Evolutionary conservation across 2,113 vertebrate species (phyloP).

Genomic region (Bujurquina vittata): DNA sequence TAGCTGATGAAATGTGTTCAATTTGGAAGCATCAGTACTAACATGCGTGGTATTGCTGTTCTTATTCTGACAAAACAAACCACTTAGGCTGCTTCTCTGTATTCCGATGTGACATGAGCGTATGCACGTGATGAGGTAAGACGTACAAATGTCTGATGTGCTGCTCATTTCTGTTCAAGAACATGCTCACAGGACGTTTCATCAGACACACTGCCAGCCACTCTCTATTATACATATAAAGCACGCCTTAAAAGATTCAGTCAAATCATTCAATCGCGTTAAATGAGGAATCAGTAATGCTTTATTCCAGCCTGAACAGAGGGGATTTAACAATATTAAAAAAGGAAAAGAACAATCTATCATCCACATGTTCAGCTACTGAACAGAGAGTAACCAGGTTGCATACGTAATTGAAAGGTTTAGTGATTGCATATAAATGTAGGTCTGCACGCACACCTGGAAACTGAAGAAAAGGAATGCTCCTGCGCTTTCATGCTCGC

Average conservation of each 20-base stretch:
- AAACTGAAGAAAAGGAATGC: conserved; percentile 45
- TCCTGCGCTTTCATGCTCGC: conserved; percentile 19
- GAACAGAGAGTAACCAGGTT: background rate
- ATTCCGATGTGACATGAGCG: conserved; percentile 21
- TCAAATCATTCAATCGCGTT: conserved; percentile 1
- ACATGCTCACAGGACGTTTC: background rate
- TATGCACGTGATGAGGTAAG: conserved; percentile 38
- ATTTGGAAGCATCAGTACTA: conserved; percentile 20
- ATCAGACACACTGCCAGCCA: background rate
- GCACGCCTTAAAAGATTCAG: background rate
- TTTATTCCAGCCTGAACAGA: conserved; percentile 3
- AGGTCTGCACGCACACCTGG: background rate
- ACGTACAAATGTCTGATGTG: conserved; percentile 21
- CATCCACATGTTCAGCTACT: conserved; percentile 6
- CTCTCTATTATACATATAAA: background rate
- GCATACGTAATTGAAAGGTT: conserved; percentile 19
- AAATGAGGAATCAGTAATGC: background rate
- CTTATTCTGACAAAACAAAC: conserved; percentile 6
- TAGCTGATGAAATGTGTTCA: conserved; percentile 2
- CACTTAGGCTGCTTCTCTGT: conserved; percentile 5
- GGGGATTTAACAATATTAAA: background rate
- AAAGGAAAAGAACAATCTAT: background rate
- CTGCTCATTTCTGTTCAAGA: conserved; percentile 18
- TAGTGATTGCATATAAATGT: conserved; percentile 42
- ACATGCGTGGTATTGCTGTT: conserved; percentile 28